These are phyloP conservation scores for Xestia xanthographa DNA, from an alignment of 2,888 invertebrate genomes.

Conservation along the genomic window DNA sequence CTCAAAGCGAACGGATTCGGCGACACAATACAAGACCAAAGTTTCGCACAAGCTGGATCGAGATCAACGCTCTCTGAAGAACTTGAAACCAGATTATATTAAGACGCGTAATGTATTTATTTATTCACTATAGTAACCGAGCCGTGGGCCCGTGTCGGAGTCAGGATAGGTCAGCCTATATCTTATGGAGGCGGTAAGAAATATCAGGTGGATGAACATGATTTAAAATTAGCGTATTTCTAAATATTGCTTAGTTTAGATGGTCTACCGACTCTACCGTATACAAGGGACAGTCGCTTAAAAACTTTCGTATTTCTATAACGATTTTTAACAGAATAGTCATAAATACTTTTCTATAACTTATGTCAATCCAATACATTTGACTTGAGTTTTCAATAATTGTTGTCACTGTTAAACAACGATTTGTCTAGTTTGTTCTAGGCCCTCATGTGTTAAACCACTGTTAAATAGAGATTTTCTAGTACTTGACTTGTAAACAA, in stretches of 20 bases:
- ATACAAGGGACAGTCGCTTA: neutral
- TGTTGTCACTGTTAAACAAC: neutral
- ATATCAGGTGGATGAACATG: neutral
- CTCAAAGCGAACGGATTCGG: conserved; percentile 22
- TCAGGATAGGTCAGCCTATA: conserved; percentile 21
- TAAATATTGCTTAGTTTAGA: neutral
- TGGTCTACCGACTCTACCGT: too few relatives aligned
- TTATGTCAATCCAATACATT: neutral
- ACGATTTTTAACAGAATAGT: neutral
- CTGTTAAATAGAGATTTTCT: neutral
- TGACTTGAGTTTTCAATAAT: neutral
- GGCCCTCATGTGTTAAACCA: neutral
- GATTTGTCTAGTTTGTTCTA: neutral
- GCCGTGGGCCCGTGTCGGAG: conserved; percentile 1
- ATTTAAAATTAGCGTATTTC: neutral
- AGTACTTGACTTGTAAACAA: neutral
- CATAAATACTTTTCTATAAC: neutral
- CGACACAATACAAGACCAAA: conserved; percentile 56
- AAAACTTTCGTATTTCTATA: neutral
- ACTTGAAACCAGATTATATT: conserved; percentile 64
- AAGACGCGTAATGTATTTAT: conserved; percentile 53
- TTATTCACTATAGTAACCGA: conserved; percentile 38
- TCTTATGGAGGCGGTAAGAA: neutral
- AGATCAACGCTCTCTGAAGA: conserved; percentile 57
- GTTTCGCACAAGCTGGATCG: conserved; percentile 38